Evolutionary conservation across 2,888 invertebrate species (phyloP).

Genomic region (Euplexia lucipara): DNA sequence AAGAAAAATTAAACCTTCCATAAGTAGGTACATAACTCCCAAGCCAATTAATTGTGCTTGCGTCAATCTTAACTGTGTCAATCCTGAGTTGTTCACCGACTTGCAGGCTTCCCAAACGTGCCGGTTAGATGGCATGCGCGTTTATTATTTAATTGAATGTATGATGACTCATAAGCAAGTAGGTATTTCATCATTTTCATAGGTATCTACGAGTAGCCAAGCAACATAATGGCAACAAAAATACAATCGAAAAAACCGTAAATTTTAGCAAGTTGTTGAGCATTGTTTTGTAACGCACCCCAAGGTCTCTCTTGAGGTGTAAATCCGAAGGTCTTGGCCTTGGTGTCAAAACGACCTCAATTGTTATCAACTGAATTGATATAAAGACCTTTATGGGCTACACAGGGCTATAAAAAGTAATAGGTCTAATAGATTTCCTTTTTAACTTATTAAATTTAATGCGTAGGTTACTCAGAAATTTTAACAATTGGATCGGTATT

Average conservation of each 20-base stretch:
- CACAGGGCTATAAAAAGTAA: constrained; percentile 24
- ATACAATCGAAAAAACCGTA: constrained; percentile 20
- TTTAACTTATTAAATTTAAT: constrained; percentile 13
- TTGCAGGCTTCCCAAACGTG: too few species aligned
- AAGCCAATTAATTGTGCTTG: too few species aligned
- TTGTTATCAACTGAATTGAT: constrained; percentile 57
- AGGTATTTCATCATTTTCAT: too few species aligned
- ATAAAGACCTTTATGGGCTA: constrained; percentile 46
- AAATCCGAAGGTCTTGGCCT: constrained; percentile 53
- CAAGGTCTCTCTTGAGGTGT: constrained; percentile 54
- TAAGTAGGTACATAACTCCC: too few species aligned
- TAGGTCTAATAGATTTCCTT: constrained; percentile 20
- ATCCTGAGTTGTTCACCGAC: too few species aligned
- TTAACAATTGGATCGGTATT: constrained; percentile 56
- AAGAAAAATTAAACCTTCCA: too few species aligned
- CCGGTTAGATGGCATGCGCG: too few species aligned
- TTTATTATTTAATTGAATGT: neutral
- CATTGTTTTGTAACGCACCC: constrained; percentile 54
- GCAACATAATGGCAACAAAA: constrained; percentile 1
- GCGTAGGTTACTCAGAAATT: constrained; percentile 41
- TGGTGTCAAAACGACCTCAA: constrained; percentile 56
- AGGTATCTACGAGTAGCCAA: neutral
- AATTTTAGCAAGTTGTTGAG: constrained; percentile 47
- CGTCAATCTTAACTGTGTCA: too few species aligned
- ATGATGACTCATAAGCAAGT: too few species aligned